Percentiles rank a stretch among this genome's conserved stretches.
Evolutionary conservation across 2,888 invertebrate species (phyloP).

Genomic region (Tetheella fluctuosa): DNA sequence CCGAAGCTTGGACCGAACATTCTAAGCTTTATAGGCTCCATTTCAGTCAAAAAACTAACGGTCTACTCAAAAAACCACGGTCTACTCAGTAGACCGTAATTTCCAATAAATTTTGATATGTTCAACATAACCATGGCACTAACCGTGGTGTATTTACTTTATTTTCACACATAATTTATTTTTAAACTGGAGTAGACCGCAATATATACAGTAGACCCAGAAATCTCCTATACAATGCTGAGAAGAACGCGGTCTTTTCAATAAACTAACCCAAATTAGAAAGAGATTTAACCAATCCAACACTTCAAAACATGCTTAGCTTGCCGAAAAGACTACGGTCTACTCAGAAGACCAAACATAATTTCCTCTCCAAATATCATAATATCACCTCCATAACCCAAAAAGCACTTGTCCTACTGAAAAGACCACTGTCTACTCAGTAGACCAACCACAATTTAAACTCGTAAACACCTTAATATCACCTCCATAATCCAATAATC

Average conservation of each 20-base stretch:
- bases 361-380: background rate
- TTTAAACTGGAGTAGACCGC: constrained; percentile 1
- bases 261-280: too few species aligned
- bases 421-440: constrained; percentile 21
- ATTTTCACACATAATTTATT: constrained; percentile 8
- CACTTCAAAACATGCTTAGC: background rate
- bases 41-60: background rate
- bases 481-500: background rate
- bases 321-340: constrained; percentile 23
- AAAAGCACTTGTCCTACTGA: background rate
- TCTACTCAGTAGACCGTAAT: constrained; percentile 16
- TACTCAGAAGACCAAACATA: constrained; percentile 28
- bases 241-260: constrained; percentile 28
- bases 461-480: background rate
- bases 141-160: background rate
- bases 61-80: constrained; percentile 19
- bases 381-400: background rate
- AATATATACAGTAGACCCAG: background rate
- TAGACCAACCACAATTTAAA: too few species aligned
- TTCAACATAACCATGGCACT: constrained; percentile 15
- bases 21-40: background rate
- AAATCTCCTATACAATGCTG: background rate
- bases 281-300: too few species aligned
- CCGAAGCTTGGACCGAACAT: constrained; percentile 11
- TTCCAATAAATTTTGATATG: constrained; percentile 17